Percentiles rank a stretch among this genome's conserved stretches.
These are phyloP conservation scores for Trigoniulus corallinus DNA, from an alignment of 1,140 invertebrate species.

Conservation along the genomic window DNA sequence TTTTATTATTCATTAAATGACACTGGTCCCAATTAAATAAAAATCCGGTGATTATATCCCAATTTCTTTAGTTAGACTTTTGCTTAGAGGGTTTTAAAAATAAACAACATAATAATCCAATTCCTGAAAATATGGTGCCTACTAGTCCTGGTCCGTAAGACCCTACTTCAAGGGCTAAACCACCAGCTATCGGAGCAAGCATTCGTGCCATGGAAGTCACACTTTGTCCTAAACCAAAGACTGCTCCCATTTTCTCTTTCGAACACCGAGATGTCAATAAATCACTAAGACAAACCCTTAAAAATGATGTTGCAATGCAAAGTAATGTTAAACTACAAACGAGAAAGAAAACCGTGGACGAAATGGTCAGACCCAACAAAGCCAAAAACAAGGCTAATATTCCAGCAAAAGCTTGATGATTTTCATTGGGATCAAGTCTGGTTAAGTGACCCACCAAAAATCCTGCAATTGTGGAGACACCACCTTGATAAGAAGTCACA, in stretches of 20 bases:
- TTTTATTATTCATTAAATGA: too few species aligned
- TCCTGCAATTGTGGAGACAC: constrained; percentile 20
- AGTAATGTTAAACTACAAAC: constrained; percentile 19
- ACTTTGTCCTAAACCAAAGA: constrained; percentile 24
- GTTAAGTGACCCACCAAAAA: constrained; percentile 22
- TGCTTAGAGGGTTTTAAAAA: too few species aligned
- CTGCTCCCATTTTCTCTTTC: constrained; percentile 18
- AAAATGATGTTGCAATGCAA: constrained; percentile 21
- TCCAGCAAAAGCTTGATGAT: constrained; percentile 19
- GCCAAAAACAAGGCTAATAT: constrained; percentile 15
- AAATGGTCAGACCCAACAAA: constrained; percentile 13
- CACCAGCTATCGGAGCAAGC: constrained; percentile 15
- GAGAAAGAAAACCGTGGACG: constrained; percentile 15
- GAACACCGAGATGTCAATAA: constrained; percentile 19
- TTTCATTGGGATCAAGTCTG: constrained; percentile 19
- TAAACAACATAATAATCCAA: not conserved
- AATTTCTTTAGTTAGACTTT: too few species aligned
- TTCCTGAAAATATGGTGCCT: not conserved
- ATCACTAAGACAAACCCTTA: constrained; percentile 20
- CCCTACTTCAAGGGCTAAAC: not conserved
- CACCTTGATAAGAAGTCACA: constrained; percentile 24
- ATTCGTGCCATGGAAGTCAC: constrained; percentile 24
- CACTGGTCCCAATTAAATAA: too few species aligned
- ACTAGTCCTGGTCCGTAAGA: not conserved
- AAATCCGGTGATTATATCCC: too few species aligned